phyloP scores from a whole-genome alignment of 2,113 vertebrate genomes.

The Burhinus oedicnemus region DNA sequence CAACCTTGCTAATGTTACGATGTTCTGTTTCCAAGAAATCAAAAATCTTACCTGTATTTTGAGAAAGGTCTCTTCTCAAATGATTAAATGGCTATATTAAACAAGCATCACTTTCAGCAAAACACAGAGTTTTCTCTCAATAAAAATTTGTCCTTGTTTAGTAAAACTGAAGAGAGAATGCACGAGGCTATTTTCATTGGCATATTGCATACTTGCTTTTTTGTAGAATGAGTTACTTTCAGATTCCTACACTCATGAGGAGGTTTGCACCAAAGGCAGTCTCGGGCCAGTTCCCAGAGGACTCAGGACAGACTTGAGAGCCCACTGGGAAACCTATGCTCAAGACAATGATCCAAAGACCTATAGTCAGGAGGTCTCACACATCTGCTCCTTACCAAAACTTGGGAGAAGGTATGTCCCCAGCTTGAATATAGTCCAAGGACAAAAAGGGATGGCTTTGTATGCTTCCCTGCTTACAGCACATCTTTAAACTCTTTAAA shows the following conservation, averaged over 20 bases:
- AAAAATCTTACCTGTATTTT: background rate
- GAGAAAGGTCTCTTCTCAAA: background rate
- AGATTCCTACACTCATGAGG: background rate
- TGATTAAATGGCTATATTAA: background rate
- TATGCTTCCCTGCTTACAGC: background rate
- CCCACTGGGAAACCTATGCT: background rate
- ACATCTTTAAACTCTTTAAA: background rate
- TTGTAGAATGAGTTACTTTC: background rate
- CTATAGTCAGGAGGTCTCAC: background rate
- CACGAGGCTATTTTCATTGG: background rate
- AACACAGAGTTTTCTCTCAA: background rate
- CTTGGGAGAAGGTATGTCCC: background rate
- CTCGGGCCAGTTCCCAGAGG: background rate
- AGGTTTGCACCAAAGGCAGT: background rate
- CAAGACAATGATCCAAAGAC: background rate
- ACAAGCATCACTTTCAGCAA: background rate
- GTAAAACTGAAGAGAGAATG: background rate
- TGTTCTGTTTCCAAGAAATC: background rate
- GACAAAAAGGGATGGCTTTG: background rate
- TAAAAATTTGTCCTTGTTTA: background rate
- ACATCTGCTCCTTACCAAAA: background rate
- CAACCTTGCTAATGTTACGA: fast-evolving
- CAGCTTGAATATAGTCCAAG: background rate
- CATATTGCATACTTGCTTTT: background rate
- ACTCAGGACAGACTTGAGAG: background rate